Conservation (phyloP, 2,888 invertebrate genomes). For the Phalangium opilio region DNA sequence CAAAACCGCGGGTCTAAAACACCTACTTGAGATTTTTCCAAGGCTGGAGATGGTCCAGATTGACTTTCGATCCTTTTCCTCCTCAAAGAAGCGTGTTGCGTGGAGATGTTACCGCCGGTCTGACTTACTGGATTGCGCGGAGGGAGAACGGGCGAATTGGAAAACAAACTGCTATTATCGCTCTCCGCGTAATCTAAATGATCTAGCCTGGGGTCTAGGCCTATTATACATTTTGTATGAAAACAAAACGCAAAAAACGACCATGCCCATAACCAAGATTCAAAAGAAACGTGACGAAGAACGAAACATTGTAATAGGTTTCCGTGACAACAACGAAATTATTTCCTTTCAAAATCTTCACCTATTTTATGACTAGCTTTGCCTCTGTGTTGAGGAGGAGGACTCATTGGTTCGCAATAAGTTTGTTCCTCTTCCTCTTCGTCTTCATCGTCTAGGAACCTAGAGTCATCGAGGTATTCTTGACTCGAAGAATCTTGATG, state of each 20-base stretch:
- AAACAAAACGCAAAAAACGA: neutral
- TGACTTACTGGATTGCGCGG: neutral
- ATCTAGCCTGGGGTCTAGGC: neutral
- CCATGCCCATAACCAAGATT: neutral
- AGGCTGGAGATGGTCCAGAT: slow-evolving; percentile 14
- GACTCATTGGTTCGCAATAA: slow-evolving; percentile 12
- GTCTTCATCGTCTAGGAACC: slow-evolving; percentile 17
- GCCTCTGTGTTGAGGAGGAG: slow-evolving; percentile 13
- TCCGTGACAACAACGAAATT: too few species aligned
- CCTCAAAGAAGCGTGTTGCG: slow-evolving; percentile 15
- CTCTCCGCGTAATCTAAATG: neutral
- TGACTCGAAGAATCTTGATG: slow-evolving; percentile 18
- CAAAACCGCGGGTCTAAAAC: too few species aligned
- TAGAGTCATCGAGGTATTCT: slow-evolving; percentile 17
- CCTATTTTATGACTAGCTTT: slow-evolving; percentile 11
- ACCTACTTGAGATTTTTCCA: slow-evolving; percentile 18
- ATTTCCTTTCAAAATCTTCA: too few species aligned
- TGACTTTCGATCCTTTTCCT: slow-evolving; percentile 13
- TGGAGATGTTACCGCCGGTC: slow-evolving; percentile 3
- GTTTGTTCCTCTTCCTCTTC: slow-evolving; percentile 3
- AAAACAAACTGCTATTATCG: neutral
- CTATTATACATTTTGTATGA: neutral
- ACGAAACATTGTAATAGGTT: too few species aligned
- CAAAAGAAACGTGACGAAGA: too few species aligned
- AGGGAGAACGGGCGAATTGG: neutral